Percentiles rank a stretch among this genome's conserved stretches.
Evolutionary conservation across 2,888 invertebrate species (phyloP).

Genomic region (Chirona hameri): DNA sequence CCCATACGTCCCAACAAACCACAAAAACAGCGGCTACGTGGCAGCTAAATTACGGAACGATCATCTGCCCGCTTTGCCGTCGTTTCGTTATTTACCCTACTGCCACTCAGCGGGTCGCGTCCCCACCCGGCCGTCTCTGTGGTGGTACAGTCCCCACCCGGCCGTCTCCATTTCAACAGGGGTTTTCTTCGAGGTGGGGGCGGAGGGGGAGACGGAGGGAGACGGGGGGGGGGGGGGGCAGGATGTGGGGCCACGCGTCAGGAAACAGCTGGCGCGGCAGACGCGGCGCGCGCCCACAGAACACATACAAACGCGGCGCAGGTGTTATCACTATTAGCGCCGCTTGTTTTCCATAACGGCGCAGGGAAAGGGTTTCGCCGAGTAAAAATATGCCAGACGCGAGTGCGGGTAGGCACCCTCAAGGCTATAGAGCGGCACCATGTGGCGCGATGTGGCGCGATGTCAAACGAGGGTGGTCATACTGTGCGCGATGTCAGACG

Average conservation of each 20-base stretch:
- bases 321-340: slow-evolving; percentile 2
- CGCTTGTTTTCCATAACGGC: slow-evolving; percentile 2
- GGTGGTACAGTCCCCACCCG: no score
- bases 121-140: not conserved
- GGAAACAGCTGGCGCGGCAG: not conserved
- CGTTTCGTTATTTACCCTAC: no score
- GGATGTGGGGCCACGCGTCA: not conserved
- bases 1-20: no score
- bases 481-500: no score
- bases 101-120: no score
- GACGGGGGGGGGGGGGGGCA: not conserved
- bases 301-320: not conserved
- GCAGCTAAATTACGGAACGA: no score
- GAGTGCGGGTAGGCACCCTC: not conserved
- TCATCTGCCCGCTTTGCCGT: no score
- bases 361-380: not conserved
- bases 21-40: no score
- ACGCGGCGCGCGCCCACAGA: not conserved
- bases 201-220: not conserved
- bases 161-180: not conserved
- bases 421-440: no score
- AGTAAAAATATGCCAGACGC: not conserved
- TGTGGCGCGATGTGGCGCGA: no score
- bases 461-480: no score
- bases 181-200: no score